Base-by-base conservation (phyloP, 2,888 invertebrate species). In the Lasius platythorax region DNA sequence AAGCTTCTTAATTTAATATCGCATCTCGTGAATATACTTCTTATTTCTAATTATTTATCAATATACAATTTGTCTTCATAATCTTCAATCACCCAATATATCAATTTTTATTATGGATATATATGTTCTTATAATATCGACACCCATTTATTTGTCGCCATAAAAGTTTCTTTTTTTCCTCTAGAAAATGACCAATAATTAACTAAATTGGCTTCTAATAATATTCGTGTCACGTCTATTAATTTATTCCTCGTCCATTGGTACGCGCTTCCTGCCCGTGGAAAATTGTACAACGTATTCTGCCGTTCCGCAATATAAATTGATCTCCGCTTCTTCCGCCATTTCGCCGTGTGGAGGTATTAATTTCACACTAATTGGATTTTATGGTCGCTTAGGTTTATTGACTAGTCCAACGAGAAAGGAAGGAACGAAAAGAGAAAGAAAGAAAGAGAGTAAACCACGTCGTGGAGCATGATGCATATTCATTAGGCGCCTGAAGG, bases 281-380 rank as follows among this genome's bases (percentile, higher is more conserved):
- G 73, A 58, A 79, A 83, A 67, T 79, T 83, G 37, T 40, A 3
- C 23, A 15, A 4, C 61, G 50, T 79, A 53, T 68, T 75, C 61
- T 78, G 15, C 40, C 58, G 40, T 61, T 61, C 63, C 78, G 68
- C 56, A 63, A 56, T 40, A 85, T 85, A 85, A 85, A 85, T 84
- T 70, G 56, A 82, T 75, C 43, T 9, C 28, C 37, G 61, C 30
- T 58, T 70, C 72, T 79, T 70, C 83, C 84, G 82, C 82, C 83
- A 81, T 79, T 75, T 82, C 86, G 76, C 85, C 87, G 84, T 83
- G 90, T 90, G 86, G 82, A 89, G 85, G 92, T 93, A 93, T 92
- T 93, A 93, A 93, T 93, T 93, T 93, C 91, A 87, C 91, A 85
- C 94, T 94, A 94, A 94, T 94, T 94, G 94, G 93, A 94, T 94